Conservation (phyloP, 1,140 invertebrate species). For the Meloidogyne hapla region DNA sequence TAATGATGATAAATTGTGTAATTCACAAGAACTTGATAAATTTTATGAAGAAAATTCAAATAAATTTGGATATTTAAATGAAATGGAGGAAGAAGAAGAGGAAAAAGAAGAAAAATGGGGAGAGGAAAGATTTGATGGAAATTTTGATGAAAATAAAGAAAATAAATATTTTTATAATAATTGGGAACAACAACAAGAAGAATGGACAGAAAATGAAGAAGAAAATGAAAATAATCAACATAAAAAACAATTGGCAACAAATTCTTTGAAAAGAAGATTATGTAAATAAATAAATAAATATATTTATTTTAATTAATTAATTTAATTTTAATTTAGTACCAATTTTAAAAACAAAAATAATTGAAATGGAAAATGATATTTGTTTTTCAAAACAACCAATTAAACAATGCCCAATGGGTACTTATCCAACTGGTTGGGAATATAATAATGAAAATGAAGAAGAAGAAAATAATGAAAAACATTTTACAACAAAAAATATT, state of each 20-base stretch:
- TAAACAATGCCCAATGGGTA: conserved; percentile 37
- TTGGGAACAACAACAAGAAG: conserved; percentile 5
- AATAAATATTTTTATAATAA: conserved; percentile 17
- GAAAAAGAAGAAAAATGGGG: not conserved
- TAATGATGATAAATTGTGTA: conserved; percentile 22
- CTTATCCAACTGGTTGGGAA: not conserved
- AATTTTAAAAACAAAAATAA: conserved; percentile 22
- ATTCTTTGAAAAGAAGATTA: not conserved
- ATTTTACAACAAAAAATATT: conserved; percentile 16
- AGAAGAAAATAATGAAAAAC: not conserved
- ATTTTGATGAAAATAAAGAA: conserved; percentile 2
- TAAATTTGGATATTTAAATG: conserved; percentile 13
- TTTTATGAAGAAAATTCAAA: conserved; percentile 23
- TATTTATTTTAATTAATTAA: not conserved
- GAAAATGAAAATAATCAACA: conserved; percentile 16
- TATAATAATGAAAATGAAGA: not conserved
- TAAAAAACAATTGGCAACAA: conserved; percentile 9
- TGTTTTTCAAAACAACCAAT: conserved; percentile 52
- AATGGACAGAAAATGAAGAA: conserved; percentile 9
- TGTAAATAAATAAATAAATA: not conserved
- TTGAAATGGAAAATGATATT: conserved; percentile 40
- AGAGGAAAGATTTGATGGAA: not conserved
- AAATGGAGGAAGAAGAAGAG: not conserved
- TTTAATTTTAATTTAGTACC: conserved; percentile 15
- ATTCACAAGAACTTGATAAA: conserved; percentile 16